phyloP scores from a whole-genome alignment of 1,140 invertebrate genomes.

The Pseudomyrmex cubaensis region DNA sequence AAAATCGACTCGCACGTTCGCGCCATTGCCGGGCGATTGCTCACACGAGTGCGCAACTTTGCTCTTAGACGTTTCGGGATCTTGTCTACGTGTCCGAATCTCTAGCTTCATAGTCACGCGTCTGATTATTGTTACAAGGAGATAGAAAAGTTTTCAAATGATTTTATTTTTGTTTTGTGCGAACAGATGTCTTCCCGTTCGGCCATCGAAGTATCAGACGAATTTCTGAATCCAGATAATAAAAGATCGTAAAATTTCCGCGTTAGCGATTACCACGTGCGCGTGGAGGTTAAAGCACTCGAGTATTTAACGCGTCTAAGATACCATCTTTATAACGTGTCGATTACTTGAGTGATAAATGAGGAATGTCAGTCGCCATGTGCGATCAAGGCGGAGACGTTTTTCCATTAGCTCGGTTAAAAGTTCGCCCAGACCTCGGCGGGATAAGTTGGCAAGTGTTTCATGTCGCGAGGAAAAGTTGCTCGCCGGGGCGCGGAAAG shows the following conservation, averaged over 20 bases:
- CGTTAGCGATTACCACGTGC: neutral
- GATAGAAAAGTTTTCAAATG: neutral
- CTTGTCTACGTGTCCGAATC: slow-evolving; percentile 2
- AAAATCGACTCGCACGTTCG: slow-evolving; percentile 47
- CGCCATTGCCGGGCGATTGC: slow-evolving; percentile 59
- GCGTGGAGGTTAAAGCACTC: neutral
- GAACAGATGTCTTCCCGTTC: too few species aligned
- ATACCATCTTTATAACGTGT: neutral
- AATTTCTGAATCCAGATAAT: too few species aligned
- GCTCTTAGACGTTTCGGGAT: neutral
- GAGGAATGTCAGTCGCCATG: neutral
- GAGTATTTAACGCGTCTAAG: neutral
- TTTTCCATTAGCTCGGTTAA: slow-evolving; percentile 34
- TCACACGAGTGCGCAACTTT: slow-evolving; percentile 54
- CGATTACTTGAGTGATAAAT: slow-evolving; percentile 16
- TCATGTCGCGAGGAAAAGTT: slow-evolving; percentile 35
- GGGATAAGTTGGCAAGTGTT: slow-evolving; percentile 26
- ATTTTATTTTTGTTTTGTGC: neutral
- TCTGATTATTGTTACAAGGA: neutral
- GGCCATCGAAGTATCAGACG: too few species aligned
- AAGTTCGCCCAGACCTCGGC: slow-evolving; percentile 4
- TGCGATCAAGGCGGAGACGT: slow-evolving; percentile 15
- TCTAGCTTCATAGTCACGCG: neutral
- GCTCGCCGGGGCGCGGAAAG: slow-evolving; percentile 2
- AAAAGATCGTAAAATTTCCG: neutral